phyloP scores from a whole-genome alignment of 2,797 vertebrate species.

The Petrocephalus schoutedeni region DNA sequence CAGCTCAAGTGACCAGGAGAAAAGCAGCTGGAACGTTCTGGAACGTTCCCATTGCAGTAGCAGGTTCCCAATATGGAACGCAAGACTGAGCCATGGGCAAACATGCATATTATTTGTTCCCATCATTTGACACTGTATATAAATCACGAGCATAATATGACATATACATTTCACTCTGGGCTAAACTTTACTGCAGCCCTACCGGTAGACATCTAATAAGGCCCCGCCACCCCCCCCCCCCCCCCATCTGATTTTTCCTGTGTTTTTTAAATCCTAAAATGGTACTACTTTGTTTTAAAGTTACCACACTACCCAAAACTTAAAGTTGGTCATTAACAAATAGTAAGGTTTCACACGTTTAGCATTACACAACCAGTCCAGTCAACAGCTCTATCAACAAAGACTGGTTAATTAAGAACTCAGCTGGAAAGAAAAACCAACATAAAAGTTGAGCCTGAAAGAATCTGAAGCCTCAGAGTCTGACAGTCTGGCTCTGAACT shows the following conservation, averaged over 20 bases:
- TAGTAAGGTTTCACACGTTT: neutral
- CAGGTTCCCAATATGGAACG: neutral
- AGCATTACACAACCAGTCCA: neutral
- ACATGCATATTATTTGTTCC: neutral
- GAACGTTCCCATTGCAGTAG: neutral
- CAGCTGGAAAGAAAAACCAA: neutral
- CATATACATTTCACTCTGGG: neutral
- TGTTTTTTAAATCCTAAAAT: neutral
- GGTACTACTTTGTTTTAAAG: neutral
- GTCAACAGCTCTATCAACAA: neutral
- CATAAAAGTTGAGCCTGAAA: neutral
- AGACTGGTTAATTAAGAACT: neutral
- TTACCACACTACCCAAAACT: neutral
- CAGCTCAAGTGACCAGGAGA: neutral
- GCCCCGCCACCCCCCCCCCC: neutral
- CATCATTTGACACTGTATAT: neutral
- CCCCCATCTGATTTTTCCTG: neutral
- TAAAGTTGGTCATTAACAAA: neutral
- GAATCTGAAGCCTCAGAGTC: neutral
- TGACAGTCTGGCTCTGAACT: neutral
- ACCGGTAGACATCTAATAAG: neutral
- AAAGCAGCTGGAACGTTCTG: neutral
- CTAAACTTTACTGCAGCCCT: neutral
- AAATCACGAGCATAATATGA: neutral
- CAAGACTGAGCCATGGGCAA: neutral